phyloP scores from a whole-genome alignment of 2,113 vertebrate genomes.

The Perognathus longimembris region DNA sequence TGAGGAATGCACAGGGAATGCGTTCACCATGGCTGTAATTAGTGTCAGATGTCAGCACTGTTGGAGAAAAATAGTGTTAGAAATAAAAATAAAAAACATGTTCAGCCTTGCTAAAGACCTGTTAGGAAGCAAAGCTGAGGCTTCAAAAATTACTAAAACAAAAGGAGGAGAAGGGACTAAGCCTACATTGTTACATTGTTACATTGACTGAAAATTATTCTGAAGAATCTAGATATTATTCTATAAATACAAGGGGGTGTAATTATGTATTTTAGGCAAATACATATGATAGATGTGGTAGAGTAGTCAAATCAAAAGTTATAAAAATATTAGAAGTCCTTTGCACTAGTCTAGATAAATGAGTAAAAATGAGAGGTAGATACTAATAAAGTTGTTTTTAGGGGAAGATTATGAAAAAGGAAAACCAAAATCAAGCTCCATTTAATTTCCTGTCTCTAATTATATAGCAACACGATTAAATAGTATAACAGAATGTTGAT shows the following conservation, averaged over 20 bases:
- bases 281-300: background rate
- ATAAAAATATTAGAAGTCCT: background rate
- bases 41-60: constrained; percentile 65
- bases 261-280: background rate
- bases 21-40: constrained; percentile 64
- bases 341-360: background rate
- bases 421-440: background rate
- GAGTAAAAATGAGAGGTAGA: background rate
- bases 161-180: background rate
- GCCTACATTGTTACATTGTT: background rate
- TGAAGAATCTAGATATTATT: background rate
- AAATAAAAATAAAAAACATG: background rate
- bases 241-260: background rate
- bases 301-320: background rate
- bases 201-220: background rate
- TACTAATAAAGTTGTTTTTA: background rate
- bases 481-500: constrained; percentile 20
- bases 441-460: constrained; percentile 38
- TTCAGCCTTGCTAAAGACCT: background rate
- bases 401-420: background rate
- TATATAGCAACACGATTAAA: constrained; percentile 30
- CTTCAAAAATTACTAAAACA: constrained; percentile 12
- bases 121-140: background rate
- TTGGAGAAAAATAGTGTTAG: background rate
- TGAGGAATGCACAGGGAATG: constrained; percentile 32